Conservation (phyloP, 1,140 invertebrate species). For the Lepidurus arcticus region DNA sequence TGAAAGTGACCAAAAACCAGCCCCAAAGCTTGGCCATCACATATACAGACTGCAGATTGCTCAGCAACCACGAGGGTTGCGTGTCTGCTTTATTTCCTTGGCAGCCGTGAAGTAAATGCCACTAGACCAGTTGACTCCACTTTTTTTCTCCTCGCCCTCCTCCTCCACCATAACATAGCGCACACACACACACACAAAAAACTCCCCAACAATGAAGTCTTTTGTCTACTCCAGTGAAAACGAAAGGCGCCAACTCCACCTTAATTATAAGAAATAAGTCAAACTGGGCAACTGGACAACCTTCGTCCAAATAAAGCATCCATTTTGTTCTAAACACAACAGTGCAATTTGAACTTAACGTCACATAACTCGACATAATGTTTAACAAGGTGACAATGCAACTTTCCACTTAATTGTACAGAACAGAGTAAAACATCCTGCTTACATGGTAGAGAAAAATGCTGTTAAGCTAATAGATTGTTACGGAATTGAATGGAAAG, state of each 20-base stretch:
- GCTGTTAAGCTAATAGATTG: no score
- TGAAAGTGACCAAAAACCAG: constrained; percentile 10
- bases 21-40: not conserved
- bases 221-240: not conserved
- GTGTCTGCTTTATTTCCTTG: constrained; percentile 19
- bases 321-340: no score
- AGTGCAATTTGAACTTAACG: no score
- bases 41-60: not conserved
- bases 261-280: not conserved
- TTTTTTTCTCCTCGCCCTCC: not conserved
- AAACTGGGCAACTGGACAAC: not conserved
- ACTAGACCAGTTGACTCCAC: not conserved
- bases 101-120: not conserved
- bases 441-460: no score
- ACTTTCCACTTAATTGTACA: no score
- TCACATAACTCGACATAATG: no score
- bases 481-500: no score
- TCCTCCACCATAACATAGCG: not conserved
- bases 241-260: constrained; percentile 2
- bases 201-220: not conserved
- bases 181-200: not conserved
- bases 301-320: not conserved
- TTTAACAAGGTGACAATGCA: no score
- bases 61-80: not conserved
- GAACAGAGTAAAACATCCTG: no score